Evolutionary conservation across 2,797 vertebrate species (phyloP).

Genomic region (Hephaestus fuliginosus): DNA sequence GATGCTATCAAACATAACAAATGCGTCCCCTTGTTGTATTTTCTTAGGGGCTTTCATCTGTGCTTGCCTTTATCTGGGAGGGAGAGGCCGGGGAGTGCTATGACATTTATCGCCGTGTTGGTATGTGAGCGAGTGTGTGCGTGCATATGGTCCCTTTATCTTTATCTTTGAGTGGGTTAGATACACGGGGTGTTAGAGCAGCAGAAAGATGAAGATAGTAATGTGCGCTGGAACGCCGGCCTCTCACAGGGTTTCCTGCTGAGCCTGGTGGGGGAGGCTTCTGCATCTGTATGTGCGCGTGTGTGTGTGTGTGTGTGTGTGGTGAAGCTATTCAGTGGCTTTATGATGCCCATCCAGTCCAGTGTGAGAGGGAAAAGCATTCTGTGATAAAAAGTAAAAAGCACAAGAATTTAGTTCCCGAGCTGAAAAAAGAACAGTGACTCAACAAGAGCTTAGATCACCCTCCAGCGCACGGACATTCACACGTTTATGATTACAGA

Average conservation of each 20-base stretch:
- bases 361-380: conserved; percentile 23
- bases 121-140: conserved; percentile 41
- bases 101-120: conserved; percentile 80
- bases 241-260: conserved; percentile 44
- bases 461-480: conserved; percentile 20
- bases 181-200: conserved; percentile 49
- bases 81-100: conserved; percentile 60
- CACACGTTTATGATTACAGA: conserved; percentile 67
- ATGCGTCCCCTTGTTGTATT: conserved; percentile 77
- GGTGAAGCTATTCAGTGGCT: conserved; percentile 12
- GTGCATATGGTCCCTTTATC: conserved; percentile 29
- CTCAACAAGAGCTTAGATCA: conserved; percentile 47
- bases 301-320: conserved; percentile 13
- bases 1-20: conserved; percentile 84
- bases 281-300: conserved; percentile 23
- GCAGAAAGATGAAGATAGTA: conserved; percentile 58
- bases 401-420: neutral
- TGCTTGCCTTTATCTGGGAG: conserved; percentile 76
- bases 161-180: conserved; percentile 59
- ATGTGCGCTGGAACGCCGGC: conserved; percentile 38
- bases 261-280: neutral
- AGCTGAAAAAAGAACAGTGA: conserved; percentile 11
- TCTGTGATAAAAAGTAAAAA: conserved; percentile 4
- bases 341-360: conserved; percentile 19
- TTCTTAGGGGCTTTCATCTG: conserved; percentile 81